A percentile compares a stretch with the other conserved stretches of the same genome.
phyloP scores from a whole-genome alignment of 2,888 invertebrate genomes.

The Andrena camellia region DNA sequence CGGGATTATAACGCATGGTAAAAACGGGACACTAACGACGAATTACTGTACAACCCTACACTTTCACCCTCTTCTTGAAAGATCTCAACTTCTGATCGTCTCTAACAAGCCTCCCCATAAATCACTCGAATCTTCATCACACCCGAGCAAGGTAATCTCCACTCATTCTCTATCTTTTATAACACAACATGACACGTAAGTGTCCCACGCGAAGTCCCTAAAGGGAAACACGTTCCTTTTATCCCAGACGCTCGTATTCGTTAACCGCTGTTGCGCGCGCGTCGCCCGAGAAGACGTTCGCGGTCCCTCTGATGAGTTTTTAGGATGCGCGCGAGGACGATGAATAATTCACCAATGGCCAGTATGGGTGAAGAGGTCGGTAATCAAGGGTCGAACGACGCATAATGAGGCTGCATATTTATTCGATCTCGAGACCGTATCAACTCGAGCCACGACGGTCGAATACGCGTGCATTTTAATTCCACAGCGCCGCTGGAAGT shows the following conservation, averaged over 20 bases:
- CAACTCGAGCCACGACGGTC: slow-evolving; percentile 38
- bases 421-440: slow-evolving; percentile 62
- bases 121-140: no score
- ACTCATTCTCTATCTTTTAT: no score
- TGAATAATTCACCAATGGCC: slow-evolving; percentile 67
- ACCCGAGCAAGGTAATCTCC: no score
- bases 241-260: slow-evolving; percentile 12
- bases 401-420: slow-evolving; percentile 60
- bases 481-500: neutral
- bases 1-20: no score
- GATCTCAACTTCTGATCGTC: no score
- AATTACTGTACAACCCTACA: no score
- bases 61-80: no score
- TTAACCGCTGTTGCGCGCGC: slow-evolving; percentile 6
- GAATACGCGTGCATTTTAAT: slow-evolving; percentile 66
- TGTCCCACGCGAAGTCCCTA: no score
- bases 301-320: slow-evolving; percentile 48
- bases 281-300: slow-evolving; percentile 22
- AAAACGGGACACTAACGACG: no score
- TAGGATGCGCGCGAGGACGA: slow-evolving; percentile 48
- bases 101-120: no score
- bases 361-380: slow-evolving; percentile 61
- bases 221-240: slow-evolving; percentile 41
- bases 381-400: slow-evolving; percentile 65
- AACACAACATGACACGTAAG: no score